phyloP scores from a whole-genome alignment of 2,797 vertebrate genomes.

The Scyliorhinus canicula region DNA sequence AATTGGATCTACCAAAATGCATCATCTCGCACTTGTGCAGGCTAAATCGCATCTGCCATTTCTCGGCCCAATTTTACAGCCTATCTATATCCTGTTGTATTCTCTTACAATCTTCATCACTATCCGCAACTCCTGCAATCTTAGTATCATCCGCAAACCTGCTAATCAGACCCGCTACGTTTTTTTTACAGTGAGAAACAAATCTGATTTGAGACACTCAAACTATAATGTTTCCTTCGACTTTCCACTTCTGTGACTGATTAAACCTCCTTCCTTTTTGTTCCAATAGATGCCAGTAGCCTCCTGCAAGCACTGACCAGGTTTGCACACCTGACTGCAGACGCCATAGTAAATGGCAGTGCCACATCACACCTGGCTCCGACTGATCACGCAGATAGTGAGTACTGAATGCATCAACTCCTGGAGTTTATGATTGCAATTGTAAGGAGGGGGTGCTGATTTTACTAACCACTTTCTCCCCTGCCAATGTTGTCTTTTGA shows the following conservation, averaged over 20 bases:
- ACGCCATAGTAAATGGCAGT: slow-evolving; percentile 80
- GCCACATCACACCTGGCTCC: slow-evolving; percentile 88
- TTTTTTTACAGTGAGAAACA: background rate
- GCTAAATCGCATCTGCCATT: too few relatives aligned
- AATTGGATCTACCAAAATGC: too few relatives aligned
- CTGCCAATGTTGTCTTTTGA: background rate
- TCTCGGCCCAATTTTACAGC: too few relatives aligned
- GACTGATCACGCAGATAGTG: slow-evolving; percentile 77
- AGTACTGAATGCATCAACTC: slow-evolving; percentile 46
- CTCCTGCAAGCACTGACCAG: slow-evolving; percentile 79
- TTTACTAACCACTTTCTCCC: rapidly evolving
- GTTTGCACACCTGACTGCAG: slow-evolving; percentile 78
- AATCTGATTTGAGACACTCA: background rate
- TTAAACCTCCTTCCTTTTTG: background rate
- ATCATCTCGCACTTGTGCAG: too few relatives aligned
- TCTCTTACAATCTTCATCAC: too few relatives aligned
- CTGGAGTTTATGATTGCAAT: background rate
- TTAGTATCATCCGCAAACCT: too few relatives aligned
- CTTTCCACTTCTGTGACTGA: slow-evolving; percentile 7
- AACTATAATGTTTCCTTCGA: background rate
- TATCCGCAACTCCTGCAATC: too few relatives aligned
- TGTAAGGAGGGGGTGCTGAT: background rate
- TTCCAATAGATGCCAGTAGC: slow-evolving; percentile 66
- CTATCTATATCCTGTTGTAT: too few relatives aligned
- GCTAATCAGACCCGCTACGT: too few relatives aligned